These are phyloP conservation scores for Lanius ludovicianus DNA, from an alignment of 2,113 vertebrate genomes.

Conservation along the genomic window DNA sequence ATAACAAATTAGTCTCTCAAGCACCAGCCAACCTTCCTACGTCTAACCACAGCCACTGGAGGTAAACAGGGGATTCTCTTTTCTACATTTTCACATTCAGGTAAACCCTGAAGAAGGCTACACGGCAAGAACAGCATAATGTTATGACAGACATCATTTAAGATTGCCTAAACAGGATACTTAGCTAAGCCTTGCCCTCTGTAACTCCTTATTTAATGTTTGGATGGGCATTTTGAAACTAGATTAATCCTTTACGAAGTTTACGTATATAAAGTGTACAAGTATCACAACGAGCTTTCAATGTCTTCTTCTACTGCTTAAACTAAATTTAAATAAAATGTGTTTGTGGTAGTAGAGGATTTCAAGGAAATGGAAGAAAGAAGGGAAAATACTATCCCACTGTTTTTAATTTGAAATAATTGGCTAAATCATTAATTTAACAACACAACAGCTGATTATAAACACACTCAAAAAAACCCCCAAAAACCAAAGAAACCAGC, in stretches of 20 bases:
- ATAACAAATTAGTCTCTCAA: background rate
- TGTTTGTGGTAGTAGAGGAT: background rate
- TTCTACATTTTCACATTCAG: background rate
- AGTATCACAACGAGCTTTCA: background rate
- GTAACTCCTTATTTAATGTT: background rate
- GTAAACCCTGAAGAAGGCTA: background rate
- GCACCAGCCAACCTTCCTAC: background rate
- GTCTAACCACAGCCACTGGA: background rate
- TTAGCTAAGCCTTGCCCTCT: background rate
- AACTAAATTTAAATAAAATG: background rate
- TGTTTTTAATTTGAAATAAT: background rate
- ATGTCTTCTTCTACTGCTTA: accelerated
- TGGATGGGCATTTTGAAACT: background rate
- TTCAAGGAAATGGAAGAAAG: background rate
- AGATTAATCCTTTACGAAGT: background rate
- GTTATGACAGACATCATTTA: background rate
- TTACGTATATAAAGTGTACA: background rate
- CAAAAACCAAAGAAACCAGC: background rate
- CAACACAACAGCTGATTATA: background rate
- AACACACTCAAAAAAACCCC: background rate
- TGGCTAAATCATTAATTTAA: background rate
- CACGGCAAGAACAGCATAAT: accelerated
- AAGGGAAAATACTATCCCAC: background rate
- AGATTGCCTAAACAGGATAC: background rate
- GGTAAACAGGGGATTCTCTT: background rate